Evolutionary conservation across 1,140 invertebrate genomes (phyloP), one percentile per base, ranked within the genome.

Genomic region (Pogonomyrmex californicus): DNA sequence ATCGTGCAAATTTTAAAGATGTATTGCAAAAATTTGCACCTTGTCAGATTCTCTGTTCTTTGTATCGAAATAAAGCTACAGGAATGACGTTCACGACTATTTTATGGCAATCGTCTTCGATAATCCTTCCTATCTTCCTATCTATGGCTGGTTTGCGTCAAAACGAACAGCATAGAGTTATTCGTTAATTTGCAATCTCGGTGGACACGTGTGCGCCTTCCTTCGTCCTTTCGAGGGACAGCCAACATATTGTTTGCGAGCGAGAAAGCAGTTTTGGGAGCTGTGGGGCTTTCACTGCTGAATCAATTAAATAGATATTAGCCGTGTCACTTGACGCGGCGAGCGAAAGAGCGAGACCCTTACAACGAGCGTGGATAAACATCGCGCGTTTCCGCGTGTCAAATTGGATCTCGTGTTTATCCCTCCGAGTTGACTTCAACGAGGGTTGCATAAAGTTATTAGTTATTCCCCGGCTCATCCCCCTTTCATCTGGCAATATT

Each of bases 221-320:
- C 41, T 47, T 9, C 41, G 38, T 70, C 30, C 5, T 60, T 62
- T 75, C 54, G 41, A 75, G 68, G 68, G 79, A 83, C 68, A 75
- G 79, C 7, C 56, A 83, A 33, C 79, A 83, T 83, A 83, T 83
- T 83, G 79, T 83, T 83, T n/a, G 30, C 79, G 79, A 44, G 38
- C 49, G 36, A 65, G 6, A 36, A 36, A 54, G 62, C 36, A 54
- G 10, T 58, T 17, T 14, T 58, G 30, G 51, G 91, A 71, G 63
- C 23, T 63, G 79, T 71, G 62, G 23, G 0, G 23, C 23, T n/a
- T 60, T 38, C 30, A 44, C 65, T 85, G 65, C 62, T 58, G 89
- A 93, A 95, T 93, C 94, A 94, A 95, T 95, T 93, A 94, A 95
- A 94, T 93, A 91, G 88, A 94, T 94, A 95, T 94, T 95, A 95